phyloP scores from a whole-genome alignment of 2,113 vertebrate species.

The Callipepla californica region DNA sequence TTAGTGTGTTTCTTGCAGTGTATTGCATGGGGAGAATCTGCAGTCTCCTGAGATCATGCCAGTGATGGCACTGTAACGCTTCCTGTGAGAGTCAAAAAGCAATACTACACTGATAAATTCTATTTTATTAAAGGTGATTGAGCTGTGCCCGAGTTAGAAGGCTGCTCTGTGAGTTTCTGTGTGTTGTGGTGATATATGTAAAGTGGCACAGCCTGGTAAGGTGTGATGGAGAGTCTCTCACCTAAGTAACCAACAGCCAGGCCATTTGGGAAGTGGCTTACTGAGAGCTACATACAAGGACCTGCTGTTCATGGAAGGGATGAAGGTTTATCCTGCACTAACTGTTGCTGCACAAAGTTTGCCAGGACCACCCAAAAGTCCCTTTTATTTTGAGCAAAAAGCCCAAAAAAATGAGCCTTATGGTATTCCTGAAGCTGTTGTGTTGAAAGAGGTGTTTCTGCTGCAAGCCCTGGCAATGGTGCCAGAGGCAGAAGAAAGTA shows the following conservation, averaged over 20 bases:
- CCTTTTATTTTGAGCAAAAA: neutral
- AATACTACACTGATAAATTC: accelerated
- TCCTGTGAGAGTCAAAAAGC: neutral
- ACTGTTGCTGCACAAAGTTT: accelerated
- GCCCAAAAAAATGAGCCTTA: neutral
- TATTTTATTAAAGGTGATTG: neutral
- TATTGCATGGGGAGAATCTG: neutral
- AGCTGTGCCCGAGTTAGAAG: neutral
- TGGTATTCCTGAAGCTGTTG: neutral
- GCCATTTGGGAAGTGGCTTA: neutral
- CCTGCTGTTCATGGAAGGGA: neutral
- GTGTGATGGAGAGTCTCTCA: neutral
- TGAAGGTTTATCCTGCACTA: neutral
- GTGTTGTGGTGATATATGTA: accelerated
- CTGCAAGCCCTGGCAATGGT: neutral
- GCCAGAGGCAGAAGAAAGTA: neutral
- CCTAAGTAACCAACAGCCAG: neutral
- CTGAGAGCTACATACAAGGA: neutral
- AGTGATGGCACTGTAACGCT: neutral
- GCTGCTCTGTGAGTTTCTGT: neutral
- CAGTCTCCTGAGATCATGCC: neutral
- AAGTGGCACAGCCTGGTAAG: neutral
- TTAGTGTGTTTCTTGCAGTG: neutral
- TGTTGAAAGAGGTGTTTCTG: neutral
- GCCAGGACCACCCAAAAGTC: neutral